Base-by-base conservation (phyloP, 2,113 vertebrate species). In the Tenebrosternarchus preto region DNA sequence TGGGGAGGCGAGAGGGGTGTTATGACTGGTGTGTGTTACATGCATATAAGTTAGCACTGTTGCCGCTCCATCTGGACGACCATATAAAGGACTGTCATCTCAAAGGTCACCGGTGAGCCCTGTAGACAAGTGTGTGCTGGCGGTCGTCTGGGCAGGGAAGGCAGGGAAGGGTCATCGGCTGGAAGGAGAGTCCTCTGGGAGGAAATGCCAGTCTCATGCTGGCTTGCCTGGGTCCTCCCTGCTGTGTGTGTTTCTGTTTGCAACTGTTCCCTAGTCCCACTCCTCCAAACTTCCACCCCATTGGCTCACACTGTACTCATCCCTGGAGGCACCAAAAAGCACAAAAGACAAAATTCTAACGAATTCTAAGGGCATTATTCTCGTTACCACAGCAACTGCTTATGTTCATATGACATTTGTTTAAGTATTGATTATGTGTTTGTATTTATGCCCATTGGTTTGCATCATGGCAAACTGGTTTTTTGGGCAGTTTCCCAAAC, bases 1-100 rank as follows among this genome's bases (percentile, higher is more conserved):
- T n/a, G n/a, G n/a, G n/a, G n/a, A n/a, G n/a, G n/a, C 78, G 76
- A 78, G 56, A 67, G 81, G 71, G 83, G 78, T 94, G 92, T 94
- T 94, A 90, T 92, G 92, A 92, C 92, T 93, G 89, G 91, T 93
- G 91, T 93, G 89, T 92, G 90, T 93, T 93, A 93, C 92, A 93
- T 86, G 85, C 89, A 85, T 91, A 89, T 92, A 92, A 89, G 89
- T 92, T 89, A 88, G 87, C 84, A 71, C 88, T 50, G 64, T 75
- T 81, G 61, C 87, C 84, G 82, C 90, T 91, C 90, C 85, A 84
- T 76, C 79, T 88, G 91, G 90, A 91, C 81, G 78, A 88, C 90
- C 90, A 89, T 93, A 92, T 92, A 91, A 92, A 93, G 90, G 85
- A 87, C 91, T 93, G 92, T 92, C 92, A 92, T 90, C 89, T 92